Evolutionary conservation across 2,113 vertebrate species (phyloP).

Genomic region (Sigmodon hispidus): DNA sequence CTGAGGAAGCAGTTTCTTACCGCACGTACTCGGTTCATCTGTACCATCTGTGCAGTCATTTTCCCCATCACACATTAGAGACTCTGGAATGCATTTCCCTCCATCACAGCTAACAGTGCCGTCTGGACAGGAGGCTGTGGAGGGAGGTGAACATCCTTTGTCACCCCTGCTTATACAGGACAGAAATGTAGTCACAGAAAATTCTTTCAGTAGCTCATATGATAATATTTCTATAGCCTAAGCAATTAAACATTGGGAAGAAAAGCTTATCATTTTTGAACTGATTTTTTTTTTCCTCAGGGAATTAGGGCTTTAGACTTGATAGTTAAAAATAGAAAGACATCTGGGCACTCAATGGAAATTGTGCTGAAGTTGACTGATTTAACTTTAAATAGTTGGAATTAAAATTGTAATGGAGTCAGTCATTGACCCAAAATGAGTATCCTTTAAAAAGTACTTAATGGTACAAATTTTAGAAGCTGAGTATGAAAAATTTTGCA

Average conservation of each 20-base stretch:
- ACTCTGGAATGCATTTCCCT: constrained; percentile 83
- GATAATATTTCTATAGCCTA: background rate
- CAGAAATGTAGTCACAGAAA: background rate
- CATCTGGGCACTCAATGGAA: background rate
- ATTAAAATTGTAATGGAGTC: constrained; percentile 2
- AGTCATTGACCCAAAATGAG: background rate
- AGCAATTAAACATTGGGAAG: background rate
- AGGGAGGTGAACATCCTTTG: background rate
- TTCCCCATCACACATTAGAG: constrained; percentile 82
- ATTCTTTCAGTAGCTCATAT: background rate
- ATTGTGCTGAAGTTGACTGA: background rate
- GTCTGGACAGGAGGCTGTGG: constrained; percentile 79
- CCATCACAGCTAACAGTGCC: constrained; percentile 80
- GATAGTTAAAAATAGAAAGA: background rate
- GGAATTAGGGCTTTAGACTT: background rate
- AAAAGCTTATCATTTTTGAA: background rate
- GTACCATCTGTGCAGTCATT: constrained; percentile 83
- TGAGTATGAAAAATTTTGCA: background rate
- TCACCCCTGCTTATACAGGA: background rate
- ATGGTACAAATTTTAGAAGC: background rate
- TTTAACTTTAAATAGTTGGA: constrained; percentile 2
- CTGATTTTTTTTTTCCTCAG: background rate
- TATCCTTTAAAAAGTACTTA: background rate
- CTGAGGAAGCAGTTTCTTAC: constrained; percentile 76
- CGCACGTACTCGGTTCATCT: constrained; percentile 81